These are phyloP conservation scores for Argyresthia goedartella DNA, from an alignment of 2,888 invertebrate species.

Conservation along the genomic window DNA sequence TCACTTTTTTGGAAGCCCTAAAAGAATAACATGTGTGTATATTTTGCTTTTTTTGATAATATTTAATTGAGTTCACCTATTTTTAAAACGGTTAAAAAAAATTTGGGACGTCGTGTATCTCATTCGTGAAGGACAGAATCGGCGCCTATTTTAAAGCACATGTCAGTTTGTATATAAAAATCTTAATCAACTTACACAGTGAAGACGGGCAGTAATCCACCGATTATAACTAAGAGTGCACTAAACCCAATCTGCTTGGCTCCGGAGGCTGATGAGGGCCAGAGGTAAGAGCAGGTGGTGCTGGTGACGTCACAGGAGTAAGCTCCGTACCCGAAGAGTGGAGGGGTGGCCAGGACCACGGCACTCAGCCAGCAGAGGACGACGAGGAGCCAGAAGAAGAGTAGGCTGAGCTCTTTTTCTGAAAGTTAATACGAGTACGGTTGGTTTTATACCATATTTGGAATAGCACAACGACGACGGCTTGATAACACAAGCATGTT, in stretches of 20 bases:
- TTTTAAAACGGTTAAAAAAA: too few relatives aligned
- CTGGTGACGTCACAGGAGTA: constrained; percentile 65
- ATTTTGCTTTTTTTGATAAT: too few relatives aligned
- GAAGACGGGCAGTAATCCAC: constrained; percentile 45
- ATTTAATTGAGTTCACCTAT: too few relatives aligned
- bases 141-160: neutral
- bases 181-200: neutral
- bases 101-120: too few relatives aligned
- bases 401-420: constrained; percentile 51
- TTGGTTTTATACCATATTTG: too few relatives aligned
- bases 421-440: constrained; percentile 20
- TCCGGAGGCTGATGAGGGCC: constrained; percentile 48
- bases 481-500: too few relatives aligned
- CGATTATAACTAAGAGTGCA: constrained; percentile 49
- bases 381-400: constrained; percentile 52
- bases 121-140: neutral
- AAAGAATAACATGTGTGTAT: too few relatives aligned
- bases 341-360: constrained; percentile 52
- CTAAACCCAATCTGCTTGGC: constrained; percentile 54
- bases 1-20: too few relatives aligned
- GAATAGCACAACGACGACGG: too few relatives aligned
- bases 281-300: constrained; percentile 55
- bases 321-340: constrained; percentile 58
- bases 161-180: neutral
- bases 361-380: constrained; percentile 54